Base-by-base conservation (phyloP, 2,113 vertebrate genomes). In the Pomatorhinus ruficollis region DNA sequence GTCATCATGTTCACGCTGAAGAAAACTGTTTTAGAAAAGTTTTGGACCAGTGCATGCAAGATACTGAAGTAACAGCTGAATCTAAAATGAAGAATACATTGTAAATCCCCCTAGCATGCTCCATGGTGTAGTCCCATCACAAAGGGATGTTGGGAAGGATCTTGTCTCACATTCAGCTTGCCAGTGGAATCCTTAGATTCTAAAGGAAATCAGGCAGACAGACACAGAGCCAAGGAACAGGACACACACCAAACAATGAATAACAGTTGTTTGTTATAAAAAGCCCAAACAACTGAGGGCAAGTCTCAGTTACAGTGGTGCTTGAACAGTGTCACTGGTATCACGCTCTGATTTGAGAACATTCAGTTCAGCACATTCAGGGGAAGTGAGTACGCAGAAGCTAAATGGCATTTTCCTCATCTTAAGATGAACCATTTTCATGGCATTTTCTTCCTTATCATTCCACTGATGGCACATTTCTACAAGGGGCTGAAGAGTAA, bases 1-100 rank as follows among this genome's bases (percentile, higher is more conserved):
- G 11, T 54, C 60, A 59, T 35, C 5, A 22, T 2, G 6, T 12
- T 49, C 57, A 86, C 0, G 0, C 10, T 28, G 17, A 76, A 64
- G 15, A 91, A 44, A 75, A n/a, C 30, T 42, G 24, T 21, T 68
- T 61, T 22, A 20, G 15, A 27, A 31, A 39, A 71, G 12, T 42
- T 83, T 23, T 74, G 17, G 45, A 71, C 19, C 23, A n/a, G 9
- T 80, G 23, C 11, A 35, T 25, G 7, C 5, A 50, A 81, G 31
- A 5, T 11, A 24, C 16, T 30, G 65, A 39, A 86, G 21, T 21
- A 66, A 4, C 11, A 83, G 16, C 12, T 68, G 30, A 90, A 88
- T 23, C 23, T 0, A 9, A 89, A 70, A 52, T 30, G 7, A 85
- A 66, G 25, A 86, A 61, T 1, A 61, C 20, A 49, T 8, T 72